Base-by-base conservation (phyloP, 2,797 vertebrate species). In the Cirrhinus molitorella region DNA sequence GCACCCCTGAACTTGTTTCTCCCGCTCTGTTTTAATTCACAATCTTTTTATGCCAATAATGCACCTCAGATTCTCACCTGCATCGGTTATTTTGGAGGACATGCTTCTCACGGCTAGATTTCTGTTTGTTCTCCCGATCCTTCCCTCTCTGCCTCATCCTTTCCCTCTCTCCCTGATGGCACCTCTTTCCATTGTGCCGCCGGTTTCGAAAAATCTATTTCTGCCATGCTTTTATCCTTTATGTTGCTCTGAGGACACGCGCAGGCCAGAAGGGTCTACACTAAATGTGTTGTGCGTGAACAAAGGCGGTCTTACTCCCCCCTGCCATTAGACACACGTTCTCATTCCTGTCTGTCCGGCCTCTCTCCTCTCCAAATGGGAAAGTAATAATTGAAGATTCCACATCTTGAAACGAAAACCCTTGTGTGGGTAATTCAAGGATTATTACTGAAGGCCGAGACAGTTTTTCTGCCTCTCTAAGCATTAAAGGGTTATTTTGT, bases 401-500 rank as follows among this genome's bases (percentile, higher is more conserved):
- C 93, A 95, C 93, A 94, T 95, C 94, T 95, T 94, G 94, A 95
- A 95, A 96, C 89, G 94, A 95, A 95, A 94, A 94, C 93, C 92
- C 93, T 95, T 95, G 93, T 94, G 93, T 94, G 93, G 93, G 94
- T 96, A 95, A 95, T 95, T 95, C 94, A 95, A 94, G 94, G 94
- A 94, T 94, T 95, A 95, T 95, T 96, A 95, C 93, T 80, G 91
- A 94, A 94, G 93, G 92, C 93, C 86, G 73, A 91, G 92, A 91
- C 93, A 93, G 85, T 95, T 95, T 95, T 94, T 95, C 93, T 95
- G 94, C 85, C 94, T 94, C 93, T 96, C 94, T 93, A 94, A 94
- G 94, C 93, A 95, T 95, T 96, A 95, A 95, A 95, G 95, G 95
- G 94, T 95, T 95, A 95, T 96, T 95, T 95, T 95, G 94, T 96